Evolutionary conservation across 2,888 invertebrate genomes (phyloP), one percentile per base, ranked within the genome.

Genomic region (Julus scandinavius): DNA sequence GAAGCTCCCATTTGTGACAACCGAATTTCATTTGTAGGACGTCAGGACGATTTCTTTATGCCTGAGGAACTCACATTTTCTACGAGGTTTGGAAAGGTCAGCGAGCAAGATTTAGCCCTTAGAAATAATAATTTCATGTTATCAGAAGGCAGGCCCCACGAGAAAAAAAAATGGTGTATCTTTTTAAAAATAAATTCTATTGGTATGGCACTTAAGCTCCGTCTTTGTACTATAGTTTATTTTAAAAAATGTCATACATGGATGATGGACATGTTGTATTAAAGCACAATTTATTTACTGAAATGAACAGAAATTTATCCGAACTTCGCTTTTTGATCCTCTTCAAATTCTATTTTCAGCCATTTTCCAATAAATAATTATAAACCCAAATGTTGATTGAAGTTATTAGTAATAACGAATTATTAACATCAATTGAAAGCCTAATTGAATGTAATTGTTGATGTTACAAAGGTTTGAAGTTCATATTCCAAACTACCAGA

Each of bases 1-100:
- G 72, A 72, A 72, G 29, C 29, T 72, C 72, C 72, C 72, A 72
- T 63, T 63, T 63, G 72, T 29, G 20, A 72, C 20, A n/a, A 72
- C 72, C 20, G 29, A 72, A 7, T 72, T 72, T 72, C 72, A 72
- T 72, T 72, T 72, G 72, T 20, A 11, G 20, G 72, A 72, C n/a
- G 72, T 72, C 72, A 72, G 72, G 17, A 29, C 72, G 72, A 72
- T 72, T 72, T 72, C 72, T 72, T 72, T 20, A 72, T 72, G 72
- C 72, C 20, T 20, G 29, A 72, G 7, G 29, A 17, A 72, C n/a
- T 29, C 7, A 11, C 29, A 72, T 72, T 72, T 29, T 3, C n/a
- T 72, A 11, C 1, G 72, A 9, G 29, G 29, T 20, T 72, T 72
- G 29, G 29, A 72, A 3, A 7, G 29, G n/a, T 7, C 72, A 29